Percentiles rank a stretch among this genome's conserved stretches.
Conservation (phyloP, 1,140 invertebrate genomes). For the Drosophila lacteicornis region DNA sequence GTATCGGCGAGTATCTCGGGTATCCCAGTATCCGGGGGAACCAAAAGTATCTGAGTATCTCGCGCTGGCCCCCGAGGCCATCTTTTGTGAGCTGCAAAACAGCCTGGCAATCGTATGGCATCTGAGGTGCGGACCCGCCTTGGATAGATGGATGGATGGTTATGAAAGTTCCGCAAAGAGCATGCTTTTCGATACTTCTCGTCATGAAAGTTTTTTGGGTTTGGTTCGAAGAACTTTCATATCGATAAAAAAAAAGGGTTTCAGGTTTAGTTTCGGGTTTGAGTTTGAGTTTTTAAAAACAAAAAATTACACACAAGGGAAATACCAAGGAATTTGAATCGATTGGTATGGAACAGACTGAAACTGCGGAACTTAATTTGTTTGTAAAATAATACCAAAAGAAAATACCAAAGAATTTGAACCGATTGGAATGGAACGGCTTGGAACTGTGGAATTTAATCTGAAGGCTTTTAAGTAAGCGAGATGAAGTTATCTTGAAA, state of each 20-base stretch:
- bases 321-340: too few relatives aligned
- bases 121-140: conserved; percentile 31
- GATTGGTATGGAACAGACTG: too few relatives aligned
- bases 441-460: too few relatives aligned
- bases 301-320: too few relatives aligned
- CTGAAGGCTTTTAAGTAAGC: too few relatives aligned
- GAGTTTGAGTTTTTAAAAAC: too few relatives aligned
- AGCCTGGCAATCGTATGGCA: conserved; percentile 32
- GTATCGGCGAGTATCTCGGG: conserved; percentile 10
- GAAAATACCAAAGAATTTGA: too few relatives aligned
- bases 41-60: conserved; percentile 23
- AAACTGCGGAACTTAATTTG: too few relatives aligned
- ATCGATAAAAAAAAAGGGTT: conserved; percentile 1
- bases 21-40: conserved; percentile 14
- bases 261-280: neutral
- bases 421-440: too few relatives aligned
- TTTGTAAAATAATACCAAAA: too few relatives aligned
- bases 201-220: conserved; percentile 37
- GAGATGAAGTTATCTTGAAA: too few relatives aligned
- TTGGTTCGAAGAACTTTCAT: conserved; percentile 30
- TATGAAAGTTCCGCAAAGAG: conserved; percentile 43
- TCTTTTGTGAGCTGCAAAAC: neutral
- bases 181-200: conserved; percentile 34
- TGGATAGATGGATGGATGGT: conserved; percentile 11
- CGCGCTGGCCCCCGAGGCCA: conserved; percentile 19